phyloP scores from a whole-genome alignment of 1,140 invertebrate species.

The Neotoxoptera formosana region DNA sequence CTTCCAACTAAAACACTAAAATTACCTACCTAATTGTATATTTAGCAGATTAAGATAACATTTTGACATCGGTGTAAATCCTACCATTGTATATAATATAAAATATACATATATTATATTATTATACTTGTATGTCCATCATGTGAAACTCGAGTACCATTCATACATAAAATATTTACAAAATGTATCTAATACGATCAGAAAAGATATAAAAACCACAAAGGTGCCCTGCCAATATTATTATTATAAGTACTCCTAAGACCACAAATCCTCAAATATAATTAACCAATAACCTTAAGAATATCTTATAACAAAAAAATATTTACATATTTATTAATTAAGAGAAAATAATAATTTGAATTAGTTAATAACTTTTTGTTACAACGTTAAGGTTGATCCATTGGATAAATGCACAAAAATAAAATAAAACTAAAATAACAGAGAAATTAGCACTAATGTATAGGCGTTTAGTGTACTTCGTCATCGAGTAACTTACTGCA shows the following conservation, averaged over 20 bases:
- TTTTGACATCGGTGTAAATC: neutral
- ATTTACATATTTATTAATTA: neutral
- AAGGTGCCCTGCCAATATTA: neutral
- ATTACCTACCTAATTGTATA: neutral
- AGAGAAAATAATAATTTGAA: neutral
- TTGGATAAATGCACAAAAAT: too few relatives aligned
- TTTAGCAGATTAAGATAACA: neutral
- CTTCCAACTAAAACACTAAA: neutral
- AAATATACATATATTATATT: too few relatives aligned
- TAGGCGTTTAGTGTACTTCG: too few relatives aligned
- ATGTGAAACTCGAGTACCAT: neutral
- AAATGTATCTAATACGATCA: neutral
- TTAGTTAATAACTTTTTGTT: neutral
- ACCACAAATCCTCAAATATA: neutral
- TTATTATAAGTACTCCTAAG: neutral
- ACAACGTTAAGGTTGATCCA: too few relatives aligned
- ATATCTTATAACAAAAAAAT: neutral
- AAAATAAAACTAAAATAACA: too few relatives aligned
- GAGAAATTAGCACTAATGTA: too few relatives aligned
- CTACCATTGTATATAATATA: too few relatives aligned
- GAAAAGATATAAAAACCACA: neutral
- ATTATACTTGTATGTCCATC: rapidly evolving
- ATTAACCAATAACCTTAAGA: neutral
- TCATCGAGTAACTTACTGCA: too few relatives aligned
- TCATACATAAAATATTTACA: neutral